Evolutionary conservation across 2,888 invertebrate species (phyloP), one percentile per base, ranked within the genome.

Genomic region (Amblyjoppa proteus): DNA sequence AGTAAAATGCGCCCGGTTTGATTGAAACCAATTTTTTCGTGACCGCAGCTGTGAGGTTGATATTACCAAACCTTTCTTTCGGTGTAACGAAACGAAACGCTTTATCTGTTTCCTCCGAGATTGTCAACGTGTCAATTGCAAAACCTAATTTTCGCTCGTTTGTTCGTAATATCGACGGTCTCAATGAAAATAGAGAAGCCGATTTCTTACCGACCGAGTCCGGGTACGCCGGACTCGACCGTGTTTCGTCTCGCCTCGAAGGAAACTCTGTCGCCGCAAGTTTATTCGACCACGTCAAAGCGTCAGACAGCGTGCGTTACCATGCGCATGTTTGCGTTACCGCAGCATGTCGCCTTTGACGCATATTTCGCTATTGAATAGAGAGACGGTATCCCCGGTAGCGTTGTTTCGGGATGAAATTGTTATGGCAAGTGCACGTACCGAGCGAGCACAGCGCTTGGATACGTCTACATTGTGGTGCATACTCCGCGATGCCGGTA

Each of bases 201-300:
- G 16, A 45, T 45, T 45, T 13, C 3, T 45, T 45, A 45, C 13
- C 45, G 16, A 49, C 45, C 16, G 45, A 49, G 45, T 4, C 16
- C 4, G 45, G 45, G 0, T 4, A 4, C 3, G 45, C 41, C 41
- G 45, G 45, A 16, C 45, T 2, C 3, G 13, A 16, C 11, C 13
- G 13, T 58, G 9, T 28, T 58, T 58, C 58, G n/a, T 28, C 2
- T 58, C 9, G 13, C 13, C 58, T 58, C 1, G 11, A 28, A 58
- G 58, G 25, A 58, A 58, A 58, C 58, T 56, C 56, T 5, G 28
- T 58, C 28, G 13, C 58, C 11, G 13, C 28, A 13, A 28, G 58
- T 58, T 58, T 38, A 31, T 64, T 64, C 9, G 31, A 38, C 64
- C 34, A 38, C 31, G 38, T 64, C n/a, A 64, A 64, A 64, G 64